Evolutionary conservation across 2,888 invertebrate species (phyloP).

Genomic region (Teinopalpus imperialis): DNA sequence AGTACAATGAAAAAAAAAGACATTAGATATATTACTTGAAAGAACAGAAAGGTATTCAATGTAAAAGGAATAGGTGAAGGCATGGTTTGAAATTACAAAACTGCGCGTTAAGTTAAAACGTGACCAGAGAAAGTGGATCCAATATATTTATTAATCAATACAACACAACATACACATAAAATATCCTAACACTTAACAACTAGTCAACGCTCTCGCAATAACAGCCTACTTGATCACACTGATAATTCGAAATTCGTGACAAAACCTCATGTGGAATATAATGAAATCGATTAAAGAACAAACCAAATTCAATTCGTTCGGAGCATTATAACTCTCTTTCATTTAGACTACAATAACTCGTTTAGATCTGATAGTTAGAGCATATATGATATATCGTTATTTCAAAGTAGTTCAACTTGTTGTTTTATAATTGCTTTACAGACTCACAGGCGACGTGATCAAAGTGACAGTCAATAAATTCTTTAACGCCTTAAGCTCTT

Average conservation of each 20-base stretch:
- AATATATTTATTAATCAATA: slow-evolving; percentile 50
- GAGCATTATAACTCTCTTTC: slow-evolving; percentile 4
- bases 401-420: background rate
- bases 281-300: slow-evolving; percentile 18
- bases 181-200: slow-evolving; percentile 38
- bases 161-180: slow-evolving; percentile 26
- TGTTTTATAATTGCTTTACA: slow-evolving; percentile 14
- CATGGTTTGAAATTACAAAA: no score
- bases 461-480: slow-evolving; percentile 13
- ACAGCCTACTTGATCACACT: slow-evolving; percentile 14
- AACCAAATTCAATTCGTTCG: slow-evolving; percentile 8
- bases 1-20: no score
- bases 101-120: slow-evolving; percentile 27
- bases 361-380: slow-evolving; percentile 11
- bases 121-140: slow-evolving; percentile 64
- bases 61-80: no score
- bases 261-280: slow-evolving; percentile 22
- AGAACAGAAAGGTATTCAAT: no score
- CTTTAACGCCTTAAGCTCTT: slow-evolving; percentile 11
- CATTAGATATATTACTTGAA: no score
- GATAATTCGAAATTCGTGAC: slow-evolving; percentile 25
- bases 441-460: slow-evolving; percentile 11
- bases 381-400: slow-evolving; percentile 5
- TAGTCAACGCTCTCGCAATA: slow-evolving; percentile 30
- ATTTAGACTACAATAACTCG: slow-evolving; percentile 10